Evolutionary conservation across 2,888 invertebrate species (phyloP), one percentile per base, ranked within the genome.

Genomic region (Drosophila conformis): DNA sequence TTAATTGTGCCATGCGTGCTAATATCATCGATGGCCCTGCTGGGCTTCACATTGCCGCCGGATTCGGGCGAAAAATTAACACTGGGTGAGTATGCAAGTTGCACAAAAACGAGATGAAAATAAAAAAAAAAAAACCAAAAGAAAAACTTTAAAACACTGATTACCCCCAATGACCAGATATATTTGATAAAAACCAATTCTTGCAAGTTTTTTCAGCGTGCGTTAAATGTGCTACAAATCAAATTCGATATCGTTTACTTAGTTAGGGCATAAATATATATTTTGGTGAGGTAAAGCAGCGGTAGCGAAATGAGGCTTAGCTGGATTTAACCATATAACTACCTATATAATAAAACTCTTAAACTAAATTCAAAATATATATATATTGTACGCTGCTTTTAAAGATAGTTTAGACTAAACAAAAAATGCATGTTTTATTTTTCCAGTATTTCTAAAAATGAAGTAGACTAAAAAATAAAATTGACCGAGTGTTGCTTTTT

Each of bases 1-100:
- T 96, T 99, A 94, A 99, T 99, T 94, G 98, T 99, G 92, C 99
- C 99, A 87, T 99, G 99, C 94, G 98, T 99, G 92, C 96, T 99
- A 92, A 99, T 99, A 93, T 98, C 99, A 79, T 98, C 99, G 87
- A 99, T 99, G 98, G 99, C 99, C 87, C 96, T 99, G 87, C 95
- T 99, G 91, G 98, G 99, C 85, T 99, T 99, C 95, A 98, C 99
- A 82, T 95, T 99, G 93, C 99, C 99, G 82, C 99, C 99, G 73
- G 99, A 99, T 85, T 93, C 93, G 83, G 93, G 93, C 84, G 93
- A 93, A 83, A 93, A 93, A 90, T 78, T 93, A 84, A 93, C 93
- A 78, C 91, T 93, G 92, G 93, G 93, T 93, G 91, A 91, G 92
- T 93, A 91, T 86, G 31, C 68, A 36, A 48, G 38, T 52, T 69